Base-by-base conservation (phyloP, 2,113 vertebrate genomes). In the Laticauda laticaudata region DNA sequence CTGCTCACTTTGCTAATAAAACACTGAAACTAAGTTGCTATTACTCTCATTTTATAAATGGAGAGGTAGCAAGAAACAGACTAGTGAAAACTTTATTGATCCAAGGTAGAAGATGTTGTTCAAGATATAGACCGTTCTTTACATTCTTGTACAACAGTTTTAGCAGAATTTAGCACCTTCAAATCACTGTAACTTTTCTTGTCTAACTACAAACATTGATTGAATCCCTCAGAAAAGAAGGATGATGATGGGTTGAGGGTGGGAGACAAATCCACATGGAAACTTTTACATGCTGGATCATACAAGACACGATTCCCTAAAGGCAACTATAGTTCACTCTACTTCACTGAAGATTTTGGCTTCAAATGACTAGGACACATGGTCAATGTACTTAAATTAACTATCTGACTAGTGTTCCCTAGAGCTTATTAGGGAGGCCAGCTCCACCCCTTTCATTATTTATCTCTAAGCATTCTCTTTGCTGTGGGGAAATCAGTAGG, bases 281-380 rank as follows among this genome's bases (percentile, higher is more conserved):
- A 55, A n/a, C 3, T 86, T 92, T 56, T 93, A 51, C 69, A 86
- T 6, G 3, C 10, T 90, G 23, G n/a, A 54, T n/a, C 21, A 89
- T 59, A 91, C 14, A 11, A 0, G 92, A 93, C 48, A 93, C 92
- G 91, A 93, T 90, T 9, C 11, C 93, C 21, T 24, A 61, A 86
- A 86, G 91, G 87, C 43, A 93, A 87, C 26, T 34, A 94, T 93
- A 54, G 75, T 86, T 29, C 90, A 4, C 90, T 93, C 92, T 93
- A 92, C 34, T 45, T 94, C 69, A 23, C 81, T 89, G 15, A 96
- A 93, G 93, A 91, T 96, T 95, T 94, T 96, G 94, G 69, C 91
- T 8, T 3, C 59, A 91, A 94, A 89, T 94, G 1, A 90, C 95
- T 91, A 91, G 92, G 45, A 9, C 95, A 56, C 87, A 91, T 0